Evolutionary conservation across 2,888 invertebrate genomes (phyloP).

Genomic region (Polietes domitor): DNA sequence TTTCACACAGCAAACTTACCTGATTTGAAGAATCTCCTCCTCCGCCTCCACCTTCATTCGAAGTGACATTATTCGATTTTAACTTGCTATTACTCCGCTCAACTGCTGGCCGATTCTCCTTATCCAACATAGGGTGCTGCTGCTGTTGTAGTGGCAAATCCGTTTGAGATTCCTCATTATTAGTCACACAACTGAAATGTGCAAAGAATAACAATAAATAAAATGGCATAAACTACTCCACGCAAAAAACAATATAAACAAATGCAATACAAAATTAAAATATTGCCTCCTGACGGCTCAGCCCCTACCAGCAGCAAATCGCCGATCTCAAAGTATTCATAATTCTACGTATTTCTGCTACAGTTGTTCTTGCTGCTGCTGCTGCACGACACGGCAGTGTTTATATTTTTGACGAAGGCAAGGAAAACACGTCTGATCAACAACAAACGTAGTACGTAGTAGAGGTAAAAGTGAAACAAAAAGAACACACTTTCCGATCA

Average conservation of each 20-base stretch:
- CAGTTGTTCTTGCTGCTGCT: background rate
- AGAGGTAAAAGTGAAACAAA: background rate
- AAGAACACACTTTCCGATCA: background rate
- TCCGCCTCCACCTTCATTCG: slow-evolving; percentile 47
- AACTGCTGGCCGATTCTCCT: slow-evolving; percentile 59
- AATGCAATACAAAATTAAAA: slow-evolving; percentile 25
- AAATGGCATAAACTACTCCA: slow-evolving; percentile 15
- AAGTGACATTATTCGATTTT: slow-evolving; percentile 47
- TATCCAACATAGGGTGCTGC: slow-evolving; percentile 62
- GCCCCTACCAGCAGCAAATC: slow-evolving; percentile 61
- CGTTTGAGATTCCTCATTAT: slow-evolving; percentile 55
- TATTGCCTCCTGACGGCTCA: background rate
- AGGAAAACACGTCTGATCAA: slow-evolving; percentile 41
- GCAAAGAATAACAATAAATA: slow-evolving; percentile 25
- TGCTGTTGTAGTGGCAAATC: slow-evolving; percentile 21
- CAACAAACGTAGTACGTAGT: background rate
- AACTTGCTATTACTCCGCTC: slow-evolving; percentile 47
- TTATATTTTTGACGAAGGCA: slow-evolving; percentile 25
- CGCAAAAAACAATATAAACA: background rate
- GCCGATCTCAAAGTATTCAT: slow-evolving; percentile 59
- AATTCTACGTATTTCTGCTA: slow-evolving; percentile 4
- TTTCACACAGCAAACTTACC: too few relatives aligned
- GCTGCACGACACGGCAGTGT: background rate
- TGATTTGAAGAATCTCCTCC: slow-evolving; percentile 42
- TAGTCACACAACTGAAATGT: slow-evolving; percentile 59